phyloP scores from a whole-genome alignment of 1,140 invertebrate species.

The Sycophila sp. region DNA sequence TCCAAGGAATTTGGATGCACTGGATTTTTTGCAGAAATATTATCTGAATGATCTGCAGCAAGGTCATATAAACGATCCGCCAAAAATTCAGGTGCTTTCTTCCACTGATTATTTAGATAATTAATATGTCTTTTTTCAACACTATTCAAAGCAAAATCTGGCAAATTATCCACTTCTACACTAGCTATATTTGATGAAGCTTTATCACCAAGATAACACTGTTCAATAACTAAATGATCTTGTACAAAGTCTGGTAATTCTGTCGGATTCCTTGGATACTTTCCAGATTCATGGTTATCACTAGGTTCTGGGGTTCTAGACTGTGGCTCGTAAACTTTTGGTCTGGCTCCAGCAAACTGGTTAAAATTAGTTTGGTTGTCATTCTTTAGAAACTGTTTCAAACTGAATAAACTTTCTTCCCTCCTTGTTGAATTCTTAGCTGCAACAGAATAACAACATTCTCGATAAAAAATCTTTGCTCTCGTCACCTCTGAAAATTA shows the following conservation, averaged over 20 bases:
- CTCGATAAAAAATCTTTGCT: too few species aligned
- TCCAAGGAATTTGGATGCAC: constrained; percentile 51
- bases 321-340: constrained; percentile 66
- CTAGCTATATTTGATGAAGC: constrained; percentile 36
- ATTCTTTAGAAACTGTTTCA: constrained; percentile 80
- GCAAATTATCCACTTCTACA: constrained; percentile 64
- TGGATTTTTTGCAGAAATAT: constrained; percentile 40
- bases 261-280: constrained; percentile 63
- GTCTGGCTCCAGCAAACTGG: constrained; percentile 68
- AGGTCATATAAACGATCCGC: constrained; percentile 55
- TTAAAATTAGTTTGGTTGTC: constrained; percentile 59
- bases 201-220: constrained; percentile 63
- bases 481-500: too few species aligned
- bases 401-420: constrained; percentile 82
- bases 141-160: constrained; percentile 64
- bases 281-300: constrained; percentile 42
- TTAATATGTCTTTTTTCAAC: constrained; percentile 47
- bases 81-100: constrained; percentile 40
- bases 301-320: constrained; percentile 42
- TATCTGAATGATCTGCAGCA: constrained; percentile 51
- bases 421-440: constrained; percentile 58
- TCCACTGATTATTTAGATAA: constrained; percentile 44
- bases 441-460: background rate
- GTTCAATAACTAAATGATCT: constrained; percentile 71
- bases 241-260: constrained; percentile 72